These are phyloP conservation scores for Oscheius sp. DNA, from an alignment of 2,888 invertebrate genomes.

Conservation along the genomic window DNA sequence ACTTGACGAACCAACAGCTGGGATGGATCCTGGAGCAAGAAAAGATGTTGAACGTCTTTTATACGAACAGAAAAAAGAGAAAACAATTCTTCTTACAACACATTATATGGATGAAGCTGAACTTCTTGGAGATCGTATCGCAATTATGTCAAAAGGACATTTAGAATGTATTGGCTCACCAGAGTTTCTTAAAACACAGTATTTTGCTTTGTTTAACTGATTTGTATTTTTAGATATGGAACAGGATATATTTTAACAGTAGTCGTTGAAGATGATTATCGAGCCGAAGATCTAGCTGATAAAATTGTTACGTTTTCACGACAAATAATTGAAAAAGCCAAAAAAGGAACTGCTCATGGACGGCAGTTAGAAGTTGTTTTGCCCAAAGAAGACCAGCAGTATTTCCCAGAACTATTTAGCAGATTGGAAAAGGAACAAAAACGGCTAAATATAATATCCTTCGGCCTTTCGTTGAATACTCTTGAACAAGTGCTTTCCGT, in stretches of 20 bases:
- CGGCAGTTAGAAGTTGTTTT: conserved; percentile 49
- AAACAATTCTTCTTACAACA: conserved; percentile 65
- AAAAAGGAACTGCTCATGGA: conserved; percentile 31
- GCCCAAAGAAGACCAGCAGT: conserved; percentile 34
- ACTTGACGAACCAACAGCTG: conserved; percentile 66
- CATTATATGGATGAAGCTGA: conserved; percentile 70
- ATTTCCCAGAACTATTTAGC: conserved; percentile 56
- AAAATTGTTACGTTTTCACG: conserved; percentile 17
- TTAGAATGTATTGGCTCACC: conserved; percentile 58
- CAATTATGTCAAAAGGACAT: conserved; percentile 63
- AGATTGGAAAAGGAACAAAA: conserved; percentile 49
- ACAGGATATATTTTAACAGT: conserved; percentile 60
- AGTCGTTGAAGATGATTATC: conserved; percentile 32
- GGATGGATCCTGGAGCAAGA: conserved; percentile 42
- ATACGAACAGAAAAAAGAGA: conserved; percentile 30
- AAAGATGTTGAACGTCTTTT: conserved; percentile 36
- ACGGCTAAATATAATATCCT: conserved; percentile 31
- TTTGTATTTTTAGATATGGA: conserved; percentile 43
- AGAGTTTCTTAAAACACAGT: conserved; percentile 57
- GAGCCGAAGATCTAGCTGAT: conserved; percentile 23
- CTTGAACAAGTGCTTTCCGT: conserved; percentile 58
- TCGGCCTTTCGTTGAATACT: conserved; percentile 63
- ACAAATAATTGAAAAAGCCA: background rate
- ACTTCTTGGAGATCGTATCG: conserved; percentile 62
- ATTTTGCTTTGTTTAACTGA: background rate